Percentiles rank a stretch among this genome's conserved stretches.
Evolutionary conservation across 2,113 vertebrate species (phyloP).

Genomic region (Limanda limanda): DNA sequence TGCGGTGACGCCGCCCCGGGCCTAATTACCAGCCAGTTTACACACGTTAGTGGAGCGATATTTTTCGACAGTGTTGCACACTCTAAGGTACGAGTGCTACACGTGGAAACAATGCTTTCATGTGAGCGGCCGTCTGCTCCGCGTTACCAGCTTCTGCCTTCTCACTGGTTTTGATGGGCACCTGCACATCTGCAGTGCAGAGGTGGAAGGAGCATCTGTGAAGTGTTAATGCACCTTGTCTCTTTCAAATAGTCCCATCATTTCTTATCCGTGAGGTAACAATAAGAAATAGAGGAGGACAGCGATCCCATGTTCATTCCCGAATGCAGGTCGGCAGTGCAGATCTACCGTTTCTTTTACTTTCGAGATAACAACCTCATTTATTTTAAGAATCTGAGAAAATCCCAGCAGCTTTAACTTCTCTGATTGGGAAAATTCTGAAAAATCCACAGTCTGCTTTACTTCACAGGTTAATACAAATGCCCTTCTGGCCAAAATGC

Average conservation of each 20-base stretch:
- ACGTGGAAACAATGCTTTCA: constrained; percentile 2
- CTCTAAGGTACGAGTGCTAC: neutral
- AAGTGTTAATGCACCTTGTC: neutral
- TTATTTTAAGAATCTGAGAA: too few species aligned
- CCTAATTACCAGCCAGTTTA: constrained; percentile 62
- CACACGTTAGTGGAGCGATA: constrained; percentile 33
- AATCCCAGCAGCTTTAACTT: neutral
- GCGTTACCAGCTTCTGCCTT: constrained; percentile 6
- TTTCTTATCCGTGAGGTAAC: neutral
- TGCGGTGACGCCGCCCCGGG: constrained; percentile 59
- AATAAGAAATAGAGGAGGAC: too few species aligned
- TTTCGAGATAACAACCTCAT: neutral
- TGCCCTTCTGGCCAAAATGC: neutral
- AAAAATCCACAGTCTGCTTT: neutral
- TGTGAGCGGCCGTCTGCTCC: constrained; percentile 12
- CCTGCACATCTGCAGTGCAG: constrained; percentile 29
- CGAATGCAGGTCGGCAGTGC: neutral
- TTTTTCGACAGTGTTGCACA: constrained; percentile 25
- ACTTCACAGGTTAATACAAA: neutral
- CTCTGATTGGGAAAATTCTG: neutral
- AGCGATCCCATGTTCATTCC: neutral
- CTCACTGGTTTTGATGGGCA: neutral
- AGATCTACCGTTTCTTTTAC: neutral
- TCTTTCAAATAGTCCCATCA: neutral
- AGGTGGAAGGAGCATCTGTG: neutral